Evolutionary conservation across 2,888 invertebrate species (phyloP), one percentile per base, ranked within the genome.

Genomic region (Ligdia adustata): DNA sequence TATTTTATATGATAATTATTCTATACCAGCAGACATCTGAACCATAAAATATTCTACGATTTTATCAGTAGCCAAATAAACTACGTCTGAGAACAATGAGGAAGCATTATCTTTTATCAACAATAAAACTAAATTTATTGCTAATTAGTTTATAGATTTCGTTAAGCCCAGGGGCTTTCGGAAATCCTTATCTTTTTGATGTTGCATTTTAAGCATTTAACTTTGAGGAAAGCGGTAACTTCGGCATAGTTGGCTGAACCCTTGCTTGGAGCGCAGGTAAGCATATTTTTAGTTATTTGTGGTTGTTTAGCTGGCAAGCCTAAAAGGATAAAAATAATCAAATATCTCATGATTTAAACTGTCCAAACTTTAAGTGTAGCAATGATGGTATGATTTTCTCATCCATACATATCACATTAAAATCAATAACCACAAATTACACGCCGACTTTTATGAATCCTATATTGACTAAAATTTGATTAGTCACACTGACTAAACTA

Each of bases 211-310:
- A 31, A 33, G 48, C 58, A 57, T 58, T 62, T 60, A 64, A 63
- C 54, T 32, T 57, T 31, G 14, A 9, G 15, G 16, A 20, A 13
- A 12, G 13, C 18, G 20, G 28, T 35, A 13, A 7, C 7, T 42
- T 31, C 18, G 52, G 24, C 75, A 79, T 61, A 75, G 44, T 42
- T 48, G 35, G 49, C 48, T 44, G 39, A 57, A 65, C 67, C 67
- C 63, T 55, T 62, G 59, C 46, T 27, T 41, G 55, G 53, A 63
- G 55, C 59, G 55, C 69, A 72, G 69, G 77, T 78, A 51, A 68
- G 67, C 3, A 24, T 12, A 29, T 33, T 22, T 44, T 33, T 16
- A 1, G 0, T 40, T n/a, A n/a, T n/a, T n/a, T n/a, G n/a, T n/a
- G n/a, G n/a, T n/a, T n/a, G n/a, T n/a, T n/a, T n/a, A n/a, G n/a